Evolutionary conservation across 2,888 invertebrate genomes (phyloP).

Genomic region (Heliconius aoede): DNA sequence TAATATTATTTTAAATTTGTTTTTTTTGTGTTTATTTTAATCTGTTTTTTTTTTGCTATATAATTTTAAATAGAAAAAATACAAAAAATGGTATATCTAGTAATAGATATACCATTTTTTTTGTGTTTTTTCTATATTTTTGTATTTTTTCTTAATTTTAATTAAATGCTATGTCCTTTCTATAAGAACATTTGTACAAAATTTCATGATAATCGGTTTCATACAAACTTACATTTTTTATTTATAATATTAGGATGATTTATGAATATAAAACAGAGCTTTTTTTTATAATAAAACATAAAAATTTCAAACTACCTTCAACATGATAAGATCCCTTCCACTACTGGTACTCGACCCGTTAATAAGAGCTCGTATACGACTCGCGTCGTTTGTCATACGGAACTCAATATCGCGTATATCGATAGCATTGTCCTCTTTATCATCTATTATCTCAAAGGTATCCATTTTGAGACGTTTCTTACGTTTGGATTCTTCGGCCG

Average conservation of each 20-base stretch:
- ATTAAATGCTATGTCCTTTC: too few species aligned
- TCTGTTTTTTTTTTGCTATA: neutral
- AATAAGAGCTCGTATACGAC: slow-evolving; percentile 85
- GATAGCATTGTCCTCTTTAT: slow-evolving; percentile 82
- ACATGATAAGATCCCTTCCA: slow-evolving; percentile 69
- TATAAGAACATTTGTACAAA: too few species aligned
- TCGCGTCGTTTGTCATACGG: slow-evolving; percentile 89
- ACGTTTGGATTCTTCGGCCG: slow-evolving; percentile 85
- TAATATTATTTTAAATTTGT: too few species aligned
- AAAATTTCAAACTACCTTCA: slow-evolving; percentile 59
- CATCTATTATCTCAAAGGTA: slow-evolving; percentile 86
- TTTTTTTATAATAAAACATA: too few species aligned
- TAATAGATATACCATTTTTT: too few species aligned
- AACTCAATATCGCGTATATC: slow-evolving; percentile 95
- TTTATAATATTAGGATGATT: too few species aligned
- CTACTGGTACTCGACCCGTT: slow-evolving; percentile 70
- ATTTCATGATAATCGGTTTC: too few species aligned
- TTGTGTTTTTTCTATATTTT: too few species aligned
- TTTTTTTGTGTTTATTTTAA: neutral
- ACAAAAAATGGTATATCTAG: too few species aligned
- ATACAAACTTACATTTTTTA: too few species aligned
- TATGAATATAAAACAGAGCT: too few species aligned
- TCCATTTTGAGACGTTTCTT: slow-evolving; percentile 90
- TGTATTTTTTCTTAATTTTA: too few species aligned
- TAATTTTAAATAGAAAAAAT: neutral